Conservation (phyloP, 2,888 invertebrate genomes). For the Rhimphoctona megacephalus region DNA sequence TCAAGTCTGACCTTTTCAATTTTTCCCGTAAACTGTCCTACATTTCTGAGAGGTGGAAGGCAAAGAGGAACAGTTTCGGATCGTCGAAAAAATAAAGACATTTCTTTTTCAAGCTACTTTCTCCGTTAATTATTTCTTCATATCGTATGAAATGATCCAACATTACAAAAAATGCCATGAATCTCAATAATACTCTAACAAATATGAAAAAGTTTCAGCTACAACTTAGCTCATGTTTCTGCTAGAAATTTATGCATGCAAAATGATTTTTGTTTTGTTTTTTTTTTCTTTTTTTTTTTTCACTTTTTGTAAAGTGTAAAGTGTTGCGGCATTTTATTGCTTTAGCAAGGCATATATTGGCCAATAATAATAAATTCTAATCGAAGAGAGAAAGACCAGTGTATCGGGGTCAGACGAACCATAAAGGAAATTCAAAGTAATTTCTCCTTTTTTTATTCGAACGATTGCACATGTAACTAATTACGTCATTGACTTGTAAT, state of each 20-base stretch:
- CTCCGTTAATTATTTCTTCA: background rate
- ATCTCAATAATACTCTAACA: background rate
- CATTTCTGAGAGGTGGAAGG: background rate
- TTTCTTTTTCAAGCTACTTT: background rate
- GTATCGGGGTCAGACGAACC: constrained; percentile 30
- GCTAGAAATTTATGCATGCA: too few species aligned
- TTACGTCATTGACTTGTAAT: background rate
- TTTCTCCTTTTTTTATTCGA: background rate
- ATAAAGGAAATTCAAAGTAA: constrained; percentile 48
- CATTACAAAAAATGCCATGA: background rate
- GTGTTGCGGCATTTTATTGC: background rate
- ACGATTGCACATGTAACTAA: background rate
- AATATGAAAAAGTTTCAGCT: background rate
- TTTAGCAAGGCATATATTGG: background rate
- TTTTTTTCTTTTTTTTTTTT: background rate
- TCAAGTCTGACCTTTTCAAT: background rate
- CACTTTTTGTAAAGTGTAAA: background rate
- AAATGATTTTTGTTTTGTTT: background rate
- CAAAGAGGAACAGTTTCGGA: background rate
- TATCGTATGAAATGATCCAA: background rate
- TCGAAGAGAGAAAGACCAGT: constrained; percentile 17
- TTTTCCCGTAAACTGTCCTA: background rate
- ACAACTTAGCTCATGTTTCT: background rate
- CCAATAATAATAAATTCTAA: background rate
- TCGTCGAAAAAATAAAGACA: background rate